A percentile compares a stretch with the other conserved stretches of the same genome.
These are phyloP conservation scores for Lepisosteus oculatus DNA, from an alignment of 2,113 vertebrate species.

Conservation along the genomic window DNA sequence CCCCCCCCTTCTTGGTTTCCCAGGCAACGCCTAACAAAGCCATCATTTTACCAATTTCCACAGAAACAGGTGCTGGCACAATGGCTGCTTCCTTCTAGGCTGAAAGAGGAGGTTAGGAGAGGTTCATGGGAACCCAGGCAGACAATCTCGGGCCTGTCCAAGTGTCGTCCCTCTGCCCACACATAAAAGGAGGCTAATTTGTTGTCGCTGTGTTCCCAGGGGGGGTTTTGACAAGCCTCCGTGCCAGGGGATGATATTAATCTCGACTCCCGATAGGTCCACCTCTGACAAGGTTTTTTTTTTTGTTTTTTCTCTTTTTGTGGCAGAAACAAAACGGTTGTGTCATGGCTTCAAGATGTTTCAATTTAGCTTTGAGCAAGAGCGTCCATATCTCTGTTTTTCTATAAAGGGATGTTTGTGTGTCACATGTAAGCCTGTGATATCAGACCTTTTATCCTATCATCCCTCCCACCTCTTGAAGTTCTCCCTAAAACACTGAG, in stretches of 20 bases:
- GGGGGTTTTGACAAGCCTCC: conserved; percentile 58
- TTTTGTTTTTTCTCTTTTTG: conserved; percentile 39
- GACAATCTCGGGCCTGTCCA: conserved; percentile 75
- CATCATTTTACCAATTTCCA: conserved; percentile 83
- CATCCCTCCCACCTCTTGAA: conserved; percentile 6
- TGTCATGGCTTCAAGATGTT: conserved; percentile 61
- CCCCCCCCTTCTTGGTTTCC: conserved; percentile 63
- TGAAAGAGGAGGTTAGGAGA: conserved; percentile 77
- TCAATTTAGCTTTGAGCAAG: conserved; percentile 51
- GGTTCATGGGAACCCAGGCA: conserved; percentile 75
- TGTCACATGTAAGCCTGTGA: conserved; percentile 28
- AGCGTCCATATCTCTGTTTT: conserved; percentile 37
- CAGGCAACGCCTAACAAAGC: conserved; percentile 73
- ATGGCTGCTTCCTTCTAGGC: conserved; percentile 69
- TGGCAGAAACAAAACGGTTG: conserved; percentile 42
- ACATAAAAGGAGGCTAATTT: conserved; percentile 79
- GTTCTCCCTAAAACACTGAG: conserved; percentile 38
- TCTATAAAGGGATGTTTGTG: conserved; percentile 8
- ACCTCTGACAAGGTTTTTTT: conserved; percentile 52
- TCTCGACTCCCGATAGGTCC: conserved; percentile 36
- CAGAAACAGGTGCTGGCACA: conserved; percentile 82
- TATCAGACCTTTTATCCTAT: conserved; percentile 3
- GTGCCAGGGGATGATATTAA: conserved; percentile 63
- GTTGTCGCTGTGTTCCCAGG: conserved; percentile 82
- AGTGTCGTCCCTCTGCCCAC: conserved; percentile 70